phyloP scores from a whole-genome alignment of 2,797 vertebrate species.

The Falco berigora region DNA sequence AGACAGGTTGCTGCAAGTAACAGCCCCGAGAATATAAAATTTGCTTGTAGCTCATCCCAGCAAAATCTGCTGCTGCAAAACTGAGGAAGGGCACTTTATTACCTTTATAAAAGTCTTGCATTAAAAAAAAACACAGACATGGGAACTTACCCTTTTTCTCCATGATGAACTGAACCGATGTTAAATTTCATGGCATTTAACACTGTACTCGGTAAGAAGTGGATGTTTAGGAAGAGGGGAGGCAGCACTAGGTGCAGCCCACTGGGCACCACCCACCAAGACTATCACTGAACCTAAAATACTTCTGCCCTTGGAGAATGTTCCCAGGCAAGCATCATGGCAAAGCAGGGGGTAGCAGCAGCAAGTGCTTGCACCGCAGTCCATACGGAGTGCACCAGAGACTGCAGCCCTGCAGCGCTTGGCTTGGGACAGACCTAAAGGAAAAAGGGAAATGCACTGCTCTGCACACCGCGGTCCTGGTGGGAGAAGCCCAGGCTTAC shows the following conservation, averaged over 20 bases:
- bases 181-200: neutral
- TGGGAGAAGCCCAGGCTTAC: neutral
- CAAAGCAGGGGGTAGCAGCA: neutral
- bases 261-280: neutral
- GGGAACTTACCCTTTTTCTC: neutral
- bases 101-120: neutral
- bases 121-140: neutral
- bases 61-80: neutral
- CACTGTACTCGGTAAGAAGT: neutral
- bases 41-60: neutral
- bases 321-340: neutral
- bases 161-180: neutral
- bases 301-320: neutral
- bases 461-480: neutral
- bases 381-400: neutral
- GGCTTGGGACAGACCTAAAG: neutral
- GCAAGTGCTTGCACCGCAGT: neutral
- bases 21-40: neutral
- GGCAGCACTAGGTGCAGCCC: neutral
- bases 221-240: neutral
- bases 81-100: neutral
- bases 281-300: neutral
- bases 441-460: neutral
- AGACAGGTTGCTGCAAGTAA: neutral
- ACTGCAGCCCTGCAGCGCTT: accelerated